phyloP scores from a whole-genome alignment of 2,113 vertebrate species.

The Apaloderma vittatum region DNA sequence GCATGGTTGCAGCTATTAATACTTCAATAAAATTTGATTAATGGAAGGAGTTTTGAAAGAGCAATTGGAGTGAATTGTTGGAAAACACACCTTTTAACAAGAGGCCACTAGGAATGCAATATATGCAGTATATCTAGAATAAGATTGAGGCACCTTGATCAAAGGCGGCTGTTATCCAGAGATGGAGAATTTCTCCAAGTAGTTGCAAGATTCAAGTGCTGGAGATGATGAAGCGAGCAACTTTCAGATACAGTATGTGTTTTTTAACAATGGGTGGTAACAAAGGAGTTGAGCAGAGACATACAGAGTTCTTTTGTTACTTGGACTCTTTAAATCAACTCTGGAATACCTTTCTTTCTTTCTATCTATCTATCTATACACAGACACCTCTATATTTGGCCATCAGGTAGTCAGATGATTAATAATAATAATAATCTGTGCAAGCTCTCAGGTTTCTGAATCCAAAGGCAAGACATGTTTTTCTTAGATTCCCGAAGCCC shows the following conservation, averaged over 20 bases:
- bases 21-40: not conserved
- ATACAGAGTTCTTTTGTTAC: not conserved
- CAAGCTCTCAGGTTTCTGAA: not conserved
- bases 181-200: not conserved
- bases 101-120: not conserved
- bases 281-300: not conserved
- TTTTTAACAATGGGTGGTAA: not conserved
- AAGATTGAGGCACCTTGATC: not conserved
- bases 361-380: not conserved
- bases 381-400: not conserved
- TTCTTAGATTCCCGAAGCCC: not conserved
- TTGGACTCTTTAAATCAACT: not conserved
- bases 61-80: not conserved
- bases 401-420: not conserved
- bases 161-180: not conserved
- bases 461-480: accelerated
- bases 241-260: not conserved
- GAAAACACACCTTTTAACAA: not conserved
- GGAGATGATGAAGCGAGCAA: not conserved
- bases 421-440: not conserved
- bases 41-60: not conserved
- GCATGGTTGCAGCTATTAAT: not conserved
- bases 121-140: not conserved
- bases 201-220: not conserved
- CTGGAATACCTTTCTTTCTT: not conserved